These are phyloP conservation scores for Arenaria interpres DNA, from an alignment of 2,113 vertebrate species.

Conservation along the genomic window DNA sequence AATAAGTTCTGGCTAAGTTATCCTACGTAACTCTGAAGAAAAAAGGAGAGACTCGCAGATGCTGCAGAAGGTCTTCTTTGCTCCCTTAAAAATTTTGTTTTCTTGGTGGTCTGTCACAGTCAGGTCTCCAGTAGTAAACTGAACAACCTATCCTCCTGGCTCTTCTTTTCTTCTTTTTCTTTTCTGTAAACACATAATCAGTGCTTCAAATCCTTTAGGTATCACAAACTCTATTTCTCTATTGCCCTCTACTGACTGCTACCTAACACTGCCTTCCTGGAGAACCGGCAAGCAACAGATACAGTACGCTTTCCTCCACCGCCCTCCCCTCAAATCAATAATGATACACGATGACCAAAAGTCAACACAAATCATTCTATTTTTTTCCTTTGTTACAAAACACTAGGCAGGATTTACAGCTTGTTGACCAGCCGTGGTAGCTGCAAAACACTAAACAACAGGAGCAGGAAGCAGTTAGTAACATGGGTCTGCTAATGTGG, in stretches of 20 bases:
- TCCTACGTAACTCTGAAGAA: neutral
- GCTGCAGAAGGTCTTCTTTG: neutral
- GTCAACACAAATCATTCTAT: slow-evolving; percentile 35
- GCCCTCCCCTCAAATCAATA: slow-evolving; percentile 14
- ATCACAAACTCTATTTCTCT: slow-evolving; percentile 53
- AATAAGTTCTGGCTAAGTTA: slow-evolving; percentile 62
- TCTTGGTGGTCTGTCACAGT: slow-evolving; percentile 31
- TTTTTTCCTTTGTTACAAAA: slow-evolving; percentile 41
- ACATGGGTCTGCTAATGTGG: neutral
- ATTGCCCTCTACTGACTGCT: slow-evolving; percentile 67
- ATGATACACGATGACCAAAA: slow-evolving; percentile 14
- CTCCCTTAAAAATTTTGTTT: neutral
- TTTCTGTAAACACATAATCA: slow-evolving; percentile 63
- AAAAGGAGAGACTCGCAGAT: neutral
- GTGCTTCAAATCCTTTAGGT: slow-evolving; percentile 47
- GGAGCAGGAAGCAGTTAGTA: slow-evolving; percentile 29
- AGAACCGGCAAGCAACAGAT: neutral
- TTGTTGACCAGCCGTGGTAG: neutral
- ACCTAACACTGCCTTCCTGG: neutral
- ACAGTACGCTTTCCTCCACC: neutral
- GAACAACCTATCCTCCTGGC: slow-evolving; percentile 58
- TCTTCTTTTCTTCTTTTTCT: slow-evolving; percentile 59
- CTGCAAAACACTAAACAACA: neutral
- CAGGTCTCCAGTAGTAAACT: slow-evolving; percentile 57
- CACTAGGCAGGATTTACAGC: neutral